Conservation (phyloP, 2,888 invertebrate genomes). For the Fabriciana adippe region DNA sequence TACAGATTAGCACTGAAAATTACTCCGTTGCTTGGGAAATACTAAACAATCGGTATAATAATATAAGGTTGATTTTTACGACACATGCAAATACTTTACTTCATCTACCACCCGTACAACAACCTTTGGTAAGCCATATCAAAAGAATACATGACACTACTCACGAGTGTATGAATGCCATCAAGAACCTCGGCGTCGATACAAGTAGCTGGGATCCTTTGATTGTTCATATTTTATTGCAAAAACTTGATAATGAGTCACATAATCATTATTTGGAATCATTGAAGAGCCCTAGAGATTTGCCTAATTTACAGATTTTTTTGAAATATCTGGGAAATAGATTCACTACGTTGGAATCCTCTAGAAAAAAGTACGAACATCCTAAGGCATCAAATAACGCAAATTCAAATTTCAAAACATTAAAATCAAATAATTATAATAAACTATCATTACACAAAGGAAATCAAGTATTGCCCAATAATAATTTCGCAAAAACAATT, state of each 20-base stretch:
- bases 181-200: slow-evolving; percentile 37
- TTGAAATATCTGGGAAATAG: slow-evolving; percentile 35
- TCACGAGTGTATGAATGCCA: slow-evolving; percentile 39
- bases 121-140: slow-evolving; percentile 28
- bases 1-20: slow-evolving; percentile 35
- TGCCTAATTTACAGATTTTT: slow-evolving; percentile 31
- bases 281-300: slow-evolving; percentile 28
- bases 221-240: slow-evolving; percentile 36
- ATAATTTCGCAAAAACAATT: neutral
- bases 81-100: slow-evolving; percentile 37
- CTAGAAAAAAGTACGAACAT: slow-evolving; percentile 31
- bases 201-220: slow-evolving; percentile 38
- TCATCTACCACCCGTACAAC: slow-evolving; percentile 34
- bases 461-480: neutral
- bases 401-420: too few species aligned
- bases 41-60: slow-evolving; percentile 40
- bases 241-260: slow-evolving; percentile 39
- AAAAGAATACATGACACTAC: slow-evolving; percentile 39
- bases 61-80: slow-evolving; percentile 32
- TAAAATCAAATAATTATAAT: too few species aligned
- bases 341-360: slow-evolving; percentile 13
- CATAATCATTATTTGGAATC: slow-evolving; percentile 34
- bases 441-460: neutral
- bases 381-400: too few species aligned
- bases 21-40: slow-evolving; percentile 41